Evolutionary conservation across 2,888 invertebrate species (phyloP), one percentile per base, ranked within the genome.

Genomic region (Eupithecia exiguata): DNA sequence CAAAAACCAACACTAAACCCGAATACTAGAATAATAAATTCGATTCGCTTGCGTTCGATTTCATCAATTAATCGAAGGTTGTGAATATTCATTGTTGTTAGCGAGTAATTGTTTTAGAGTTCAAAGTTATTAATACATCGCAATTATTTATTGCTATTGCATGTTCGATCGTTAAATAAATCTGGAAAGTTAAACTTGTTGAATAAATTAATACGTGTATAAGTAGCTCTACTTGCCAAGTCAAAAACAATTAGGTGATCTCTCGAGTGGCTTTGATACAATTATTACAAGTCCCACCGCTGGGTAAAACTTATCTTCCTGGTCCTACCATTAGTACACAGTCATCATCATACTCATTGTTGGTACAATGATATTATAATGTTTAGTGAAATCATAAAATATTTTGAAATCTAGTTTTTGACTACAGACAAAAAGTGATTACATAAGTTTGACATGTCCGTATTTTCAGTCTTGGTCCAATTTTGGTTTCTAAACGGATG

Each of bases 61-160:
- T 68, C 75, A 72, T 70, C 43, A 72, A 72, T 70, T 68, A 69
- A 66, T 71, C 71, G 72, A 75, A 75, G 68, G 75, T 65, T 53
- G 62, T 43, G 75, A 74, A 72, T 61, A 69, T 74, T 72, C 72
- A 72, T 75, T 72, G 72, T 72, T 75, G 53, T 36, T 38, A 63
- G 68, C 67, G 43, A 58, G 62, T 75, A 70, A 72, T 72, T 68
- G 70, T 68, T 75, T 72, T 58, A 72, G 62, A 68, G 72, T 70
- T 75, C 68, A 70, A 70, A 68, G 75, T 72, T 68, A 68, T 70
- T 75, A 72, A 63, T 70, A 43, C 43, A 75, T 66, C 49, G 21
- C 49, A 53, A 53, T 14, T 12, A 71, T 67, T 68, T 61, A 66
- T 63, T 68, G 61, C 18, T 69, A 36, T 75, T 75, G 63, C 68